Evolutionary conservation across 2,113 vertebrate genomes (phyloP).

Genomic region (Leucoraja erinaceus): DNA sequence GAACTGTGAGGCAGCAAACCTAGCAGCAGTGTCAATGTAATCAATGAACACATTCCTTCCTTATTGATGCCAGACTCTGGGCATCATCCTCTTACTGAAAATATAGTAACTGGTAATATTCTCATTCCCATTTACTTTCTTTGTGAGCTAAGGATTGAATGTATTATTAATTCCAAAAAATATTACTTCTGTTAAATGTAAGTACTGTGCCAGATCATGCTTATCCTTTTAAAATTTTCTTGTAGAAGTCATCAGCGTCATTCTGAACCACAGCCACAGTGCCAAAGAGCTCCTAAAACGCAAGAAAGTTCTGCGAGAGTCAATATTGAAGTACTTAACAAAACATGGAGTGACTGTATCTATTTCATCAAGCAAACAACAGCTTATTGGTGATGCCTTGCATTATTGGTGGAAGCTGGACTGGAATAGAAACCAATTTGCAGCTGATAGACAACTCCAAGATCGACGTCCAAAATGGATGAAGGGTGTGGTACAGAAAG

Average conservation of each 20-base stretch:
- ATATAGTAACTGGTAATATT: not conserved
- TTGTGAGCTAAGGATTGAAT: not conserved
- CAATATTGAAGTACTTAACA: conserved; percentile 81
- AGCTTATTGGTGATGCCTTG: conserved; percentile 65
- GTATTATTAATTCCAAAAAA: not conserved
- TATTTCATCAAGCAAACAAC: conserved; percentile 78
- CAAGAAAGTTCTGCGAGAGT: conserved; percentile 76
- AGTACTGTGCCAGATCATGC: not conserved
- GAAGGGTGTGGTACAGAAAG: not conserved
- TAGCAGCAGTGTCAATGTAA: too few relatives aligned
- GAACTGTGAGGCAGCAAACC: too few relatives aligned
- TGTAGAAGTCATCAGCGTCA: conserved; percentile 71
- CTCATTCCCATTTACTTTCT: not conserved
- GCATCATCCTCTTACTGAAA: not conserved
- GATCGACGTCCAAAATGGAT: not conserved
- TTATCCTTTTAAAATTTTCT: conserved; percentile 37
- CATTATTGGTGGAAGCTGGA: conserved; percentile 61
- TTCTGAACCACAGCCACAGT: conserved; percentile 71
- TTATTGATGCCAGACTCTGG: too few relatives aligned
- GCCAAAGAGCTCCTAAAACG: conserved; percentile 79
- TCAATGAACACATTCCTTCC: too few relatives aligned
- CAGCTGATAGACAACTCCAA: too few relatives aligned
- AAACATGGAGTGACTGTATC: conserved; percentile 59
- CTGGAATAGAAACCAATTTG: not conserved
- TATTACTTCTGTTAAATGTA: not conserved